Percentiles rank a stretch among this genome's conserved stretches.
Conservation (phyloP, 2,888 invertebrate species). For the Dioctria linearis region DNA sequence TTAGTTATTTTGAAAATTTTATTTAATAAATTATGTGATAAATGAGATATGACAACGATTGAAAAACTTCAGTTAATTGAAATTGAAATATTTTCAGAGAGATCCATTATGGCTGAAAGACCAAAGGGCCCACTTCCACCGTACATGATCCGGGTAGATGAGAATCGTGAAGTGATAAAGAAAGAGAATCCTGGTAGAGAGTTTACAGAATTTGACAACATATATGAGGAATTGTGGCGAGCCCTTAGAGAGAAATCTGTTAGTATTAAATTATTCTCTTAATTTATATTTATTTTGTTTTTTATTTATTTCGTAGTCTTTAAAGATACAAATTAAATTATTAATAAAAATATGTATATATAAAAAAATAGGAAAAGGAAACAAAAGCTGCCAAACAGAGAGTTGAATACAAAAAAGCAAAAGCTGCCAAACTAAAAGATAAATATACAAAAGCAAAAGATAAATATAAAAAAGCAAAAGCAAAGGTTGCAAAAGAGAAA, state of each 20-base stretch:
- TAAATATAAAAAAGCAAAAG: too few species aligned
- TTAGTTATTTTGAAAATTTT: too few species aligned
- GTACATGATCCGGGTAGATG: slow-evolving; percentile 95
- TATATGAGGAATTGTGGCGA: slow-evolving; percentile 95
- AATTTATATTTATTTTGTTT: too few species aligned
- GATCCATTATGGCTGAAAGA: slow-evolving; percentile 81
- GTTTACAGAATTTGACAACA: slow-evolving; percentile 92
- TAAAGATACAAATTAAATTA: neutral
- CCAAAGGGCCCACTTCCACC: slow-evolving; percentile 94
- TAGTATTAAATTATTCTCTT: too few species aligned
- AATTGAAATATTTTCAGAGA: neutral
- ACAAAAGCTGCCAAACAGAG: too few species aligned
- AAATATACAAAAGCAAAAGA: slow-evolving; percentile 88
- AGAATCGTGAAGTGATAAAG: slow-evolving; percentile 87
- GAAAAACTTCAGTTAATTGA: too few species aligned
- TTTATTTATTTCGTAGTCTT: slow-evolving; percentile 59
- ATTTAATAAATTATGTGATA: too few species aligned
- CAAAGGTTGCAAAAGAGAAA: too few species aligned
- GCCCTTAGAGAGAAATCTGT: slow-evolving; percentile 87
- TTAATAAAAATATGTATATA: slow-evolving; percentile 14
- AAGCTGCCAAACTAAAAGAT: slow-evolving; percentile 89
- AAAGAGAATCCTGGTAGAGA: slow-evolving; percentile 89
- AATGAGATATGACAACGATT: too few species aligned
- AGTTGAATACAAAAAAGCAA: too few species aligned
- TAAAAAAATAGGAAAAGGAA: slow-evolving; percentile 85